phyloP scores from a whole-genome alignment of 2,797 vertebrate species.

The Sebastes taczanowskii region DNA sequence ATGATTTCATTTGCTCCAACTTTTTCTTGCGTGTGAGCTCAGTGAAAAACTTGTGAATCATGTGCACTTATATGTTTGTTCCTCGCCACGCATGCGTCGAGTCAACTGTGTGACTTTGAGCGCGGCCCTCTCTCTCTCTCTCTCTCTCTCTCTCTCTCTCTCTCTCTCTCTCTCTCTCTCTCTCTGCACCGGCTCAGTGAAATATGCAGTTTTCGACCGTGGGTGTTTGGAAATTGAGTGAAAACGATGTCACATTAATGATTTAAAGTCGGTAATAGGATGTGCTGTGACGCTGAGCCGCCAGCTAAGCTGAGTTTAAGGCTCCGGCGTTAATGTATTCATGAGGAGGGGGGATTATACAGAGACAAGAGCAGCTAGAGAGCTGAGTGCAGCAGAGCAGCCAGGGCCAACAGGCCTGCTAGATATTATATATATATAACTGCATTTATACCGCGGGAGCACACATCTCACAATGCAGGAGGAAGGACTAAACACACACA shows the following conservation, averaged over 20 bases:
- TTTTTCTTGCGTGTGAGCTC: slow-evolving; percentile 7
- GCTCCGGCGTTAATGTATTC: slow-evolving; percentile 85
- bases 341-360: slow-evolving; percentile 86
- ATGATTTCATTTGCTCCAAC: slow-evolving; percentile 12
- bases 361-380: slow-evolving; percentile 75
- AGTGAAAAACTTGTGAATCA: background rate
- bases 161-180: background rate
- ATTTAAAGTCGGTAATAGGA: slow-evolving; percentile 89
- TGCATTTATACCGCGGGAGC: slow-evolving; percentile 35
- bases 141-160: too few relatives aligned
- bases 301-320: slow-evolving; percentile 85
- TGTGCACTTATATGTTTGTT: background rate
- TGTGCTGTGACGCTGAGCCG: slow-evolving; percentile 87
- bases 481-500: slow-evolving; percentile 7
- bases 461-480: slow-evolving; percentile 30
- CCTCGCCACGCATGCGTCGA: background rate
- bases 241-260: slow-evolving; percentile 88
- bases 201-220: slow-evolving; percentile 75
- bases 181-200: slow-evolving; percentile 57
- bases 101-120: slow-evolving; percentile 22
- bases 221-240: slow-evolving; percentile 86
- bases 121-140: background rate
- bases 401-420: slow-evolving; percentile 73
- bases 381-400: slow-evolving; percentile 73
- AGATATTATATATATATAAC: slow-evolving; percentile 58